Percentiles rank a stretch among this genome's conserved stretches.
Conservation (phyloP, 1,140 invertebrate genomes). For the Drosophila auraria region DNA sequence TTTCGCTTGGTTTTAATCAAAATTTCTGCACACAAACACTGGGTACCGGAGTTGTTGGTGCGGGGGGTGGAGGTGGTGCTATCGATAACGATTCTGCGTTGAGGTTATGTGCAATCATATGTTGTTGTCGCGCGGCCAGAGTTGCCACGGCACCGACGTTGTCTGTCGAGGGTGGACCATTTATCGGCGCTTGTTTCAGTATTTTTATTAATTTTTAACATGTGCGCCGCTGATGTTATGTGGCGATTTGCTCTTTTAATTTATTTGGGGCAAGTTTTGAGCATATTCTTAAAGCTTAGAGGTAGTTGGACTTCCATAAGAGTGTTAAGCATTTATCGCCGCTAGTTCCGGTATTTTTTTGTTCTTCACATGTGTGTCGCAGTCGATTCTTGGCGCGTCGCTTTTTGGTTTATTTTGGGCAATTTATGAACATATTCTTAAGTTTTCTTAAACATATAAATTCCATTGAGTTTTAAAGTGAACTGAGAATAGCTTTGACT, state of each 20-base stretch:
- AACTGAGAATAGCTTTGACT: not conserved
- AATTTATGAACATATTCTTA: constrained; percentile 9
- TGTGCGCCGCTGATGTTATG: not conserved
- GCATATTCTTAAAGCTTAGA: not conserved
- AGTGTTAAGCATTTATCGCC: not conserved
- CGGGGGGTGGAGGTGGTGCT: constrained; percentile 19
- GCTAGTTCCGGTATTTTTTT: not conserved
- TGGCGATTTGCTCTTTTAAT: not conserved
- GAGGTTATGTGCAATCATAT: constrained; percentile 39
- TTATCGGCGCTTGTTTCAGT: not conserved
- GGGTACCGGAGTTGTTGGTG: constrained; percentile 5
- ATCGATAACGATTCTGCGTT: constrained; percentile 20
- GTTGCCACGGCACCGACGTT: constrained; percentile 22
- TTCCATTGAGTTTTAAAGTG: not conserved
- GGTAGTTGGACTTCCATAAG: not conserved
- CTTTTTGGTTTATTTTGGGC: not conserved
- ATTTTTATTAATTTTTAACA: constrained; percentile 8
- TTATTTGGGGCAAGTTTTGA: not conserved
- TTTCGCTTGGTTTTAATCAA: constrained; percentile 26
- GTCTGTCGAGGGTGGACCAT: constrained; percentile 24
- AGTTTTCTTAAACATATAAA: too few species aligned
- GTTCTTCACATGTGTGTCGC: not conserved
- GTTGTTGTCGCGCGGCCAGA: constrained; percentile 17
- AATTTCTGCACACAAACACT: constrained; percentile 40
- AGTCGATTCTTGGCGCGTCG: not conserved